phyloP scores from a whole-genome alignment of 2,888 invertebrate genomes.

The Malachius bipustulatus region DNA sequence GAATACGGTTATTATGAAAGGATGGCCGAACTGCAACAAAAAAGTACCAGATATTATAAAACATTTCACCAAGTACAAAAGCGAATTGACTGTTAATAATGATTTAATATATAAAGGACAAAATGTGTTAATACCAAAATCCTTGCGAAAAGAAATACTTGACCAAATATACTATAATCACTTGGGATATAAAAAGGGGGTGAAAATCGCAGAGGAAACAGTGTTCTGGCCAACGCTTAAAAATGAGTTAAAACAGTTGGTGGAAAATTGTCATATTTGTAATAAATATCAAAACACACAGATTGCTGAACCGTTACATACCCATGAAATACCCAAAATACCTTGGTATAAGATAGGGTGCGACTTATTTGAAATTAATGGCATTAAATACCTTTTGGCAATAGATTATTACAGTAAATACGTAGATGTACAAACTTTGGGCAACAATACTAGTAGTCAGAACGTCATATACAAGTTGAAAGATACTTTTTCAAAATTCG shows the following conservation, averaged over 20 bases:
- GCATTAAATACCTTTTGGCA: conserved; percentile 11
- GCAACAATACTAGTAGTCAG: conserved; percentile 8
- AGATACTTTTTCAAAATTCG: conserved; percentile 7
- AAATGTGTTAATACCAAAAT: conserved; percentile 13
- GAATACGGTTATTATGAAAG: conserved; percentile 7
- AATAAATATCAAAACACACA: not conserved
- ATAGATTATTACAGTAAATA: conserved; percentile 16
- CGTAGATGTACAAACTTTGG: conserved; percentile 12
- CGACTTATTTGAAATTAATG: conserved; percentile 15
- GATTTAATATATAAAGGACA: conserved; percentile 13
- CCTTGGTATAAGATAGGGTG: conserved; percentile 13
- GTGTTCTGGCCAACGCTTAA: conserved; percentile 16
- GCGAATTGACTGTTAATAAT: conserved; percentile 11
- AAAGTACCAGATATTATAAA: not conserved
- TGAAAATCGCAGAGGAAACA: conserved; percentile 12
- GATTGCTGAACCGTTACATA: not conserved
- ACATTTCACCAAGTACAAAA: conserved; percentile 7
- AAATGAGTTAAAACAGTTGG: too few relatives aligned
- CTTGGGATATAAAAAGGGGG: conserved; percentile 11
- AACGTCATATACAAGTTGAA: conserved; percentile 7
- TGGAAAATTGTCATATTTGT: conserved; percentile 7
- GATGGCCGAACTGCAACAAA: conserved; percentile 12
- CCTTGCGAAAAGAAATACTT: conserved; percentile 12
- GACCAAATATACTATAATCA: conserved; percentile 14
- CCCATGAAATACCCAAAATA: conserved; percentile 10